Percentiles rank a stretch among this genome's conserved stretches.
phyloP scores from a whole-genome alignment of 2,113 vertebrate genomes.

The Trogon surrucura region DNA sequence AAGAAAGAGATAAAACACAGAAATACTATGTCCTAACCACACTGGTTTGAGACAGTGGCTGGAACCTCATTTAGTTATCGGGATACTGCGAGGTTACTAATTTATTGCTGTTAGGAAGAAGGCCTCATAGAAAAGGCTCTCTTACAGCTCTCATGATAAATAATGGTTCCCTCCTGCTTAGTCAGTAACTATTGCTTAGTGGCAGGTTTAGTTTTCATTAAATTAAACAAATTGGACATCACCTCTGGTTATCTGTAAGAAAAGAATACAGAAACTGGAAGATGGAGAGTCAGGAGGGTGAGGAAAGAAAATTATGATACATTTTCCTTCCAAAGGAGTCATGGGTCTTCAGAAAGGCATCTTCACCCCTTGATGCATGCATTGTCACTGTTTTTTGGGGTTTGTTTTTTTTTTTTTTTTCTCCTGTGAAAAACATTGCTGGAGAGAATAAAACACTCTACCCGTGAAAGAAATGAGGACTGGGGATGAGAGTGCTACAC shows the following conservation, averaged over 20 bases:
- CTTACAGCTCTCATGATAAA: neutral
- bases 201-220: neutral
- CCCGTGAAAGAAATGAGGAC: neutral
- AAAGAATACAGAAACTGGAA: neutral
- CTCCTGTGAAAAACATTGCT: neutral
- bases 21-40: neutral
- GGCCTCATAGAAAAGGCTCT: neutral
- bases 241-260: neutral
- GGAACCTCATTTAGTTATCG: neutral
- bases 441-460: neutral
- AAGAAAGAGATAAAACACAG: neutral
- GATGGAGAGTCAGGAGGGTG: neutral
- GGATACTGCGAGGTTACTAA: neutral
- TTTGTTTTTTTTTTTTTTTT: neutral
- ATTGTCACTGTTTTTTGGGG: neutral
- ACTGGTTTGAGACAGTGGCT: neutral
- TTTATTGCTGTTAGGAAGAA: neutral
- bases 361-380: neutral
- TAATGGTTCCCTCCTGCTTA: neutral
- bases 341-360: neutral
- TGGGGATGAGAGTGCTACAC: neutral
- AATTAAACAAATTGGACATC: slow-evolving; percentile 7
- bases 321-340: neutral
- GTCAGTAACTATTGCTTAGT: slow-evolving; percentile 12
- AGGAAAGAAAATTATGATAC: neutral